Evolutionary conservation across 2,888 invertebrate species (phyloP).

Genomic region (Drosophila monieri): DNA sequence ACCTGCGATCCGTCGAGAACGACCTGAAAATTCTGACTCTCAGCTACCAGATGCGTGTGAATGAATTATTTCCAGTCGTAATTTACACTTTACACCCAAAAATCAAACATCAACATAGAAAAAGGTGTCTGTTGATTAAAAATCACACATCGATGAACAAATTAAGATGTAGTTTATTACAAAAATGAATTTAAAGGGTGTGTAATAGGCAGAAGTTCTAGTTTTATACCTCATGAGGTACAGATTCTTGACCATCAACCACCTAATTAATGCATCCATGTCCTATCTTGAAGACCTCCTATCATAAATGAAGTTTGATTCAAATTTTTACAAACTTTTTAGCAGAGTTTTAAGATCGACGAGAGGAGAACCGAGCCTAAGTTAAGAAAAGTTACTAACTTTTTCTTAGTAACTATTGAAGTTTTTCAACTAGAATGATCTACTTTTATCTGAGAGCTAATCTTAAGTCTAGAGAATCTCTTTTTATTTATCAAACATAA

Average conservation of each 20-base stretch:
- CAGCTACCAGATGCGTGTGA: slow-evolving; percentile 27
- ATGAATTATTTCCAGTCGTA: slow-evolving; percentile 31
- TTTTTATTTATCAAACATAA: neutral
- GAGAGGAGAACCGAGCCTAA: too few species aligned
- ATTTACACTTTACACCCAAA: slow-evolving; percentile 30
- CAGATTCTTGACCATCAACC: too few species aligned
- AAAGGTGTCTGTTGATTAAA: neutral
- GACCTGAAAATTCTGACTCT: slow-evolving; percentile 26
- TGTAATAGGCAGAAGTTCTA: too few species aligned
- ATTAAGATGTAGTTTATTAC: slow-evolving; percentile 10
- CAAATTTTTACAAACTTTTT: too few species aligned
- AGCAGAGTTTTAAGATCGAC: too few species aligned
- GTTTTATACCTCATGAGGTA: too few species aligned
- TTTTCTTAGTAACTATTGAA: too few species aligned
- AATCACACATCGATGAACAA: neutral
- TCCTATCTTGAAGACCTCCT: too few species aligned
- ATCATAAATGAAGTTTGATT: too few species aligned
- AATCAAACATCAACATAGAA: slow-evolving; percentile 23
- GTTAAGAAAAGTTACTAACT: too few species aligned
- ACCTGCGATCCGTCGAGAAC: slow-evolving; percentile 23
- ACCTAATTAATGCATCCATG: too few species aligned
- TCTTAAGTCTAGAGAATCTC: neutral
- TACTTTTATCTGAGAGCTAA: neutral
- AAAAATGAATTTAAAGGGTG: too few species aligned
- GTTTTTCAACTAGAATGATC: neutral